Conservation (phyloP, 2,113 vertebrate species). For the Antidorcas marsupialis region DNA sequence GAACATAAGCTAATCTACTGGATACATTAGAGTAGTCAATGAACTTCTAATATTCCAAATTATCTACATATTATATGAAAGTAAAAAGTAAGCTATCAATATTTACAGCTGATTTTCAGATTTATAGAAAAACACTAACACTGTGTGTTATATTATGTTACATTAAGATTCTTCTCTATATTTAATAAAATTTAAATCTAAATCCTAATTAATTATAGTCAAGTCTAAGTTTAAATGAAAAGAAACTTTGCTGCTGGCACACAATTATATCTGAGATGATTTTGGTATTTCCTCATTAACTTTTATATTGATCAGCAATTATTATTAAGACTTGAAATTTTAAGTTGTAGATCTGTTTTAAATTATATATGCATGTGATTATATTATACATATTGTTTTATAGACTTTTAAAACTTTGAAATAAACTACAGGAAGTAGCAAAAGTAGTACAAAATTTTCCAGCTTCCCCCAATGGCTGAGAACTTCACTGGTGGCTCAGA, state of each 20-base stretch:
- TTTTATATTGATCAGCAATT: not conserved
- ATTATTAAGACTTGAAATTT: not conserved
- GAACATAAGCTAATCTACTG: not conserved
- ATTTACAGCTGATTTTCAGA: not conserved
- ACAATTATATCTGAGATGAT: not conserved
- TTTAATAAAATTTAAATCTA: not conserved
- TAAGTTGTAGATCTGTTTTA: not conserved
- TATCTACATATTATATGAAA: not conserved
- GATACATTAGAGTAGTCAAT: not conserved
- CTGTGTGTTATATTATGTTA: not conserved
- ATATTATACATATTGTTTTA: not conserved
- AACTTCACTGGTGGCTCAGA: not conserved
- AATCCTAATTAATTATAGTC: not conserved
- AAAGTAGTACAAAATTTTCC: not conserved
- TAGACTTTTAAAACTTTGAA: not conserved
- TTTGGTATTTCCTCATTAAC: not conserved
- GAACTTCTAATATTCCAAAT: not conserved
- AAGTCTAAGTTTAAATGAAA: constrained; percentile 2
- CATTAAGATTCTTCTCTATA: not conserved
- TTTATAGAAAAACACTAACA: not conserved
- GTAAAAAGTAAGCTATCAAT: not conserved
- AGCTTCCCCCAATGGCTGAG: not conserved
- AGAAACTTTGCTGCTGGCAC: not conserved
- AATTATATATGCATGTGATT: not conserved
- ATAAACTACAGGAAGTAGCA: not conserved